phyloP scores from a whole-genome alignment of 1,140 invertebrate genomes.

The Oryzaephilus surinamensis region DNA sequence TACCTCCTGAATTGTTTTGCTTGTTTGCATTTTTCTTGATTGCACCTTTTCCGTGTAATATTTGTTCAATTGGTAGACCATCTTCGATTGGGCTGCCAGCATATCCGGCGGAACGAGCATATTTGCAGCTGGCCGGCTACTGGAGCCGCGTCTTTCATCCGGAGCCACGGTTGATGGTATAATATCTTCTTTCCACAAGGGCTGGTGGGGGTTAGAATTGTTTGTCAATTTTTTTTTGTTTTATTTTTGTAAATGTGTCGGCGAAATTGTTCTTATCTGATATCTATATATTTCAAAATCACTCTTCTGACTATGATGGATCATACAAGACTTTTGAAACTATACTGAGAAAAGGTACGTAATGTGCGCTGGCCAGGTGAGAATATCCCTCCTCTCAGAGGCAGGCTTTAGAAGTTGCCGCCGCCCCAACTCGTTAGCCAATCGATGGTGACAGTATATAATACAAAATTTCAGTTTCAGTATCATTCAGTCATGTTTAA shows the following conservation, averaged over 20 bases:
- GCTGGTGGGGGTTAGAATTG: neutral
- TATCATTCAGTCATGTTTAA: too few relatives aligned
- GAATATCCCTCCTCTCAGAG: slow-evolving; percentile 11
- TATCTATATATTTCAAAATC: slow-evolving; percentile 1
- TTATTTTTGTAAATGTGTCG: too few relatives aligned
- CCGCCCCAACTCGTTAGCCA: too few relatives aligned
- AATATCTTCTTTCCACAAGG: slow-evolving; percentile 20
- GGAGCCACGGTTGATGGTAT: slow-evolving; percentile 23
- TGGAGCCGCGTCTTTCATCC: slow-evolving; percentile 27
- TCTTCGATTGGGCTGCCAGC: slow-evolving; percentile 77
- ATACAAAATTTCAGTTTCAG: too few relatives aligned
- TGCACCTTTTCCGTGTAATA: slow-evolving; percentile 88
- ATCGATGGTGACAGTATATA: too few relatives aligned
- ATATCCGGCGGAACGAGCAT: slow-evolving; percentile 82
- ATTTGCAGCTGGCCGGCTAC: slow-evolving; percentile 34
- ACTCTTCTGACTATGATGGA: slow-evolving; percentile 15
- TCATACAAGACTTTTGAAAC: slow-evolving; percentile 12
- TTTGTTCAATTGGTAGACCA: slow-evolving; percentile 90
- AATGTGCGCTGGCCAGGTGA: slow-evolving; percentile 14
- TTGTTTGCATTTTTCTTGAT: slow-evolving; percentile 68
- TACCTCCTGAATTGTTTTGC: slow-evolving; percentile 82
- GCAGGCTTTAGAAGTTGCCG: neutral
- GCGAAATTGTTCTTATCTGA: too few relatives aligned
- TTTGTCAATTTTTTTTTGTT: slow-evolving; percentile 2
- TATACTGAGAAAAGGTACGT: slow-evolving; percentile 15